Conservation (phyloP, 2,888 invertebrate species). For the Mystacides longicornis region DNA sequence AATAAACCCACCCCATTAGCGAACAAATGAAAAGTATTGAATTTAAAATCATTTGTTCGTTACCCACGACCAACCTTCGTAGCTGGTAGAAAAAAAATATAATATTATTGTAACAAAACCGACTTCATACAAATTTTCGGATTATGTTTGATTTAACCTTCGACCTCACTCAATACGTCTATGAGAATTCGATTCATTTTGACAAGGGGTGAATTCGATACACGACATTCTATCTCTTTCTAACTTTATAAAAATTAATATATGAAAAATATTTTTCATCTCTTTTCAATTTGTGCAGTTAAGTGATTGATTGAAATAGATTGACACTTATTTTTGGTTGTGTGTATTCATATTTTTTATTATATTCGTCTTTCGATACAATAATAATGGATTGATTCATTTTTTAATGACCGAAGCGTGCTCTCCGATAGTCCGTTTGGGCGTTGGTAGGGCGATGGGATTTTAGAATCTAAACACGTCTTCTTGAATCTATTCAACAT, state of each 20-base stretch:
- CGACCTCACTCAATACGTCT: conserved; percentile 15
- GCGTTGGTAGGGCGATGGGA: background rate
- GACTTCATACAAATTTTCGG: conserved; percentile 17
- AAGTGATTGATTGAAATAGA: conserved; percentile 26
- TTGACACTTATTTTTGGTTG: conserved; percentile 24
- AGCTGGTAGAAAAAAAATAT: background rate
- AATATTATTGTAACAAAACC: too few relatives aligned
- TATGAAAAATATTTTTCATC: background rate
- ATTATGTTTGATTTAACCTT: conserved; percentile 26
- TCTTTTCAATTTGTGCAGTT: conserved; percentile 4
- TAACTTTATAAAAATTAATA: background rate
- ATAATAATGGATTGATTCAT: conserved; percentile 22
- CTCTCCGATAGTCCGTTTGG: background rate
- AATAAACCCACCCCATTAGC: conserved; percentile 8
- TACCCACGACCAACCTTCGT: background rate
- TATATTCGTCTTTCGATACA: conserved; percentile 8
- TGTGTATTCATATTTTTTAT: conserved; percentile 16
- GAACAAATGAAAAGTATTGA: conserved; percentile 3
- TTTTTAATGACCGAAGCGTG: conserved; percentile 23
- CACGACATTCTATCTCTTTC: background rate
- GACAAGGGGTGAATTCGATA: conserved; percentile 1
- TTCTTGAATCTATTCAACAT: too few relatives aligned
- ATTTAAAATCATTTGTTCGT: conserved; percentile 23
- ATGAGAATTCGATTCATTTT: conserved; percentile 19
- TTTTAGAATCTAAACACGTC: too few relatives aligned